phyloP scores from a whole-genome alignment of 2,888 invertebrate genomes.

The Congeria kusceri region DNA sequence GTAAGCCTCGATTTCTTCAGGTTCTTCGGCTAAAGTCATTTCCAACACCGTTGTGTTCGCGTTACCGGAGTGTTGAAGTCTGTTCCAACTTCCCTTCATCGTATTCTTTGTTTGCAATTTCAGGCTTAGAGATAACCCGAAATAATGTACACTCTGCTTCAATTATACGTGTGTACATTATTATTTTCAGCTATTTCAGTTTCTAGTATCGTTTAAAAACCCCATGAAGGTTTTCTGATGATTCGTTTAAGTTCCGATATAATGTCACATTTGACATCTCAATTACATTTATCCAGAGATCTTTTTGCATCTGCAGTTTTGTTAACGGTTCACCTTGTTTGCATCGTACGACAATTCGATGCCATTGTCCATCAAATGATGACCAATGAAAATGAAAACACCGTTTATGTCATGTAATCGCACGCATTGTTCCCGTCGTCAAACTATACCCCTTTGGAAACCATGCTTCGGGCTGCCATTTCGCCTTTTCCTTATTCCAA shows the following conservation, averaged over 20 bases:
- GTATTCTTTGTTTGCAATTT: neutral
- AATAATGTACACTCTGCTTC: conserved; percentile 6
- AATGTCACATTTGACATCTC: conserved; percentile 30
- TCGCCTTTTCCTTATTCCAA: conserved; percentile 41
- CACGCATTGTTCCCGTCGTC: conserved; percentile 12
- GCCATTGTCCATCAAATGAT: conserved; percentile 47
- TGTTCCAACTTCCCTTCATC: neutral
- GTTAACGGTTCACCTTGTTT: conserved; percentile 17
- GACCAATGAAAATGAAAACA: conserved; percentile 33
- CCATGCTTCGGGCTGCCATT: conserved; percentile 39
- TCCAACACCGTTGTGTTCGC: neutral
- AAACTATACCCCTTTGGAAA: conserved; percentile 44
- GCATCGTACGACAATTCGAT: conserved; percentile 21
- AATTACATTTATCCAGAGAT: conserved; percentile 35
- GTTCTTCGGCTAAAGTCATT: conserved; percentile 3
- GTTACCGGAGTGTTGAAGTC: neutral
- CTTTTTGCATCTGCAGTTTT: conserved; percentile 40
- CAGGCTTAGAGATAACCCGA: neutral
- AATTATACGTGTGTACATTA: conserved; percentile 1
- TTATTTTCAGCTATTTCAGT: neutral
- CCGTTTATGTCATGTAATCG: conserved; percentile 11
- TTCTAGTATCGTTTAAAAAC: too few species aligned
- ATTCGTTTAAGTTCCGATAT: conserved; percentile 11
- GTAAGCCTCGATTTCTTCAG: conserved; percentile 11
- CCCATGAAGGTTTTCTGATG: conserved; percentile 20